Percentiles rank a stretch among this genome's conserved stretches.
phyloP scores from a whole-genome alignment of 2,888 invertebrate genomes.

The Eutolmus rufibarbis region DNA sequence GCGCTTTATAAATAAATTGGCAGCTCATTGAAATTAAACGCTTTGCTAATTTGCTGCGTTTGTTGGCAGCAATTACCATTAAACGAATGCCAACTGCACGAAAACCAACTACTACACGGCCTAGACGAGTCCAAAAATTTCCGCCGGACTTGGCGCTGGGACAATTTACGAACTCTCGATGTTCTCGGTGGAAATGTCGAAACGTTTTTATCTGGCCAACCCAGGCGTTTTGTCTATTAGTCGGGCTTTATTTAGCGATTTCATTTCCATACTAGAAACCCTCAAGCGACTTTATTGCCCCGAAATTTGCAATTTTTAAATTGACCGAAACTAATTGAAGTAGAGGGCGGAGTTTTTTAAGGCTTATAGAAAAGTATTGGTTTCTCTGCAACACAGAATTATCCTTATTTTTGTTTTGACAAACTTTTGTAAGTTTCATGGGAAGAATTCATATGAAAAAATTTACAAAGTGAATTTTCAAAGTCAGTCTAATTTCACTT shows the following conservation, averaged over 20 bases:
- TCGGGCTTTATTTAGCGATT: not conserved
- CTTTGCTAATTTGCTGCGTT: slow-evolving; percentile 28
- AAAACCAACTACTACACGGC: not conserved
- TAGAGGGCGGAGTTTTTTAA: not conserved
- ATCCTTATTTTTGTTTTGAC: not conserved
- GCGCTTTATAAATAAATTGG: slow-evolving; percentile 16
- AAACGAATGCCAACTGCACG: not conserved
- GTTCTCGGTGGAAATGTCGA: not conserved
- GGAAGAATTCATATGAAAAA: not conserved
- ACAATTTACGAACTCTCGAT: not conserved
- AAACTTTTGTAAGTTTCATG: no score
- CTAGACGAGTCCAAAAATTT: not conserved
- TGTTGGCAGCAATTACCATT: slow-evolving; percentile 4
- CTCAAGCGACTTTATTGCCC: not conserved
- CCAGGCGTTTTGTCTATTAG: not conserved
- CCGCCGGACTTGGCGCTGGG: not conserved
- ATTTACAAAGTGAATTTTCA: not conserved
- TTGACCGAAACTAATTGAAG: not conserved
- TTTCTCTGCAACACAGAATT: not conserved
- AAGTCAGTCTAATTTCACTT: not conserved
- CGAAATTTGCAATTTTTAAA: not conserved
- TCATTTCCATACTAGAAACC: not conserved
- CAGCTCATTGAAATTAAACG: slow-evolving; percentile 24
- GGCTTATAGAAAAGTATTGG: not conserved
- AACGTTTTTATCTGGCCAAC: not conserved